Evolutionary conservation across 2,113 vertebrate species (phyloP), one percentile per base, ranked within the genome.

Genomic region (Artemisiospiza belli): DNA sequence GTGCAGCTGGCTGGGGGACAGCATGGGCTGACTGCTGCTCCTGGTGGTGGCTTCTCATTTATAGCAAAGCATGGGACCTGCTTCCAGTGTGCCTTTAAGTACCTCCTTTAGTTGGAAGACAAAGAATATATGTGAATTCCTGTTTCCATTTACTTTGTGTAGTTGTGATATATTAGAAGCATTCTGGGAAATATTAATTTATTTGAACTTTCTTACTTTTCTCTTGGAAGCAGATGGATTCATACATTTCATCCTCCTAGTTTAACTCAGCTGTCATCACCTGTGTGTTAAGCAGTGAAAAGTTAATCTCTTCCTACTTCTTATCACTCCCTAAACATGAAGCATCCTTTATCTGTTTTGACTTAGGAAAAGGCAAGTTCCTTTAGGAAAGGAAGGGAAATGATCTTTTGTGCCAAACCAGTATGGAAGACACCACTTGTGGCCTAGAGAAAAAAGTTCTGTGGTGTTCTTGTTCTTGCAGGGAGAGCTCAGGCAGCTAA

Each of bases 11-110:
- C 37, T 4, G 2, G 24, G 27, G 16, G 23, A 1, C 52, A 41
- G 28, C 4, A 0, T 0, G 33, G 54, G 35, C 24, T 5, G 6
- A 27, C 19, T 27, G 31, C n/a, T 61, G 43, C 12, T 49, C 44
- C 46, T 47, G 15, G 9, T 28, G 25, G 1, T 25, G 41, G 25
- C 7, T 46, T 79, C 23, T 11, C 5, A 3, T 25, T 22, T 20
- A 24, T 9, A 58, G 31, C 39, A 30, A 54, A 24, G 19, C n/a
- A 5, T 7, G 28, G 37, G 14, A 39, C 41, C 67, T 4, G 2
- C 3, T 47, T 66, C 39, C 25, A 24, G 1, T 33, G 11, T 57
- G 17, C 41, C 64, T 82, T 4, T 7, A 1, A 59, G 33, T 37
- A 25, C 33, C 7, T 79, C 4, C 7, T 28, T 28, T 18, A 51